These are phyloP conservation scores for Actinia tenebrosa DNA, from an alignment of 64 coral and sea anemone species.

Conservation along the genomic window DNA sequence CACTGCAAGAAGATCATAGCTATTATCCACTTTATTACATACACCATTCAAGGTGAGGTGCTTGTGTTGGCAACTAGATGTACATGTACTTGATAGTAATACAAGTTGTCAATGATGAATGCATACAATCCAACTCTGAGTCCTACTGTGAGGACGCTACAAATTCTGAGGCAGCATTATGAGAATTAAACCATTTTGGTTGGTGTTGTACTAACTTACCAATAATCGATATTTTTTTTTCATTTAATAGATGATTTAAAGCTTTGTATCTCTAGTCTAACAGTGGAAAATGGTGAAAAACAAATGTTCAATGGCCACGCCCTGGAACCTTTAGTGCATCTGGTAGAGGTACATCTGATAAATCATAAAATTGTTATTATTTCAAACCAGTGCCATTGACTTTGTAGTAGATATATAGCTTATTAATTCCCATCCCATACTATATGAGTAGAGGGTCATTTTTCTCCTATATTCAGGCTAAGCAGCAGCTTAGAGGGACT, in stretches of 20 bases:
- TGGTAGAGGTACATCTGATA: constrained; percentile 70
- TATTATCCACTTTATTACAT: neutral
- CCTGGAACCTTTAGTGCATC: constrained; percentile 70
- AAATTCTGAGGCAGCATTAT: constrained; percentile 9
- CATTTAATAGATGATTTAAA: constrained; percentile 10
- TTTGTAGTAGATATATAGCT: too few relatives aligned
- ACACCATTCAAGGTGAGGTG: neutral
- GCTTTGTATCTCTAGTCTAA: constrained; percentile 56
- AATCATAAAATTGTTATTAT: too few relatives aligned
- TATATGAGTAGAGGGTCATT: too few relatives aligned
- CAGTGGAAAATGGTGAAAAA: constrained; percentile 52
- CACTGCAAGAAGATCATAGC: neutral
- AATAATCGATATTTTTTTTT: neutral
- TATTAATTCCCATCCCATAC: too few relatives aligned
- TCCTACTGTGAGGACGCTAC: neutral
- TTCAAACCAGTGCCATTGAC: too few relatives aligned
- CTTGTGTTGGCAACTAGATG: neutral
- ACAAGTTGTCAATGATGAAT: constrained; percentile 8
- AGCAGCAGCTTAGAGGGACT: too few relatives aligned
- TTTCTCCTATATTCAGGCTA: too few relatives aligned
- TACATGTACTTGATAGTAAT: neutral
- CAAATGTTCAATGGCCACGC: constrained; percentile 69
- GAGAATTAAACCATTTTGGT: neutral
- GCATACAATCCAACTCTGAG: constrained; percentile 25
- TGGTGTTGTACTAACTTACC: neutral